These are phyloP conservation scores for Atta texana DNA, from an alignment of 1,140 invertebrate genomes.

Conservation along the genomic window DNA sequence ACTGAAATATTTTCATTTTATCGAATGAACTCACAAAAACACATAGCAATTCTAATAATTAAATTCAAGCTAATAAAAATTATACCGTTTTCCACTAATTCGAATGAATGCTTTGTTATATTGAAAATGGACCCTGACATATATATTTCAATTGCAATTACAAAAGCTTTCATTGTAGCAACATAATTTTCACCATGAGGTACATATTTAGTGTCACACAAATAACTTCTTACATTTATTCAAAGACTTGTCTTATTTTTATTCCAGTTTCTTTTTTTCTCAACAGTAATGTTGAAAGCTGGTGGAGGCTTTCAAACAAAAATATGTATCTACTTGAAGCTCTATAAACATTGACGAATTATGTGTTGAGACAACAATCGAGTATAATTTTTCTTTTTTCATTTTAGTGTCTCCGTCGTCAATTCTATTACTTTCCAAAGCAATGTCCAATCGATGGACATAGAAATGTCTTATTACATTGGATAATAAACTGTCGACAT, in stretches of 20 bases:
- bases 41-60: not conserved
- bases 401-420: constrained; percentile 31
- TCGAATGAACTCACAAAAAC: not conserved
- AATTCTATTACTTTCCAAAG: constrained; percentile 63
- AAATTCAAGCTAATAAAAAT: constrained; percentile 21
- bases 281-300: constrained; percentile 69
- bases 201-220: constrained; percentile 62
- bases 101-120: constrained; percentile 39
- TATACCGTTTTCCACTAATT: constrained; percentile 10
- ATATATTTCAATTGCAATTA: constrained; percentile 61
- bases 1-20: not conserved
- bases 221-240: constrained; percentile 69
- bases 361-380: constrained; percentile 48
- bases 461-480: constrained; percentile 69
- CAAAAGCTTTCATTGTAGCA: constrained; percentile 69
- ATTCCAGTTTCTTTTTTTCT: constrained; percentile 31
- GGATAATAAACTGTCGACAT: constrained; percentile 68
- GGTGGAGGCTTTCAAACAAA: constrained; percentile 58
- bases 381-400: constrained; percentile 40
- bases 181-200: constrained; percentile 59
- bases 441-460: constrained; percentile 51
- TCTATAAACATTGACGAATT: constrained; percentile 59
- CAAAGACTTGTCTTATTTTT: constrained; percentile 68
- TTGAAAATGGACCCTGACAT: constrained; percentile 71
- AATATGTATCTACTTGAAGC: constrained; percentile 66